phyloP scores from a whole-genome alignment of 2,797 vertebrate genomes.

The Tragopan temminckii region DNA sequence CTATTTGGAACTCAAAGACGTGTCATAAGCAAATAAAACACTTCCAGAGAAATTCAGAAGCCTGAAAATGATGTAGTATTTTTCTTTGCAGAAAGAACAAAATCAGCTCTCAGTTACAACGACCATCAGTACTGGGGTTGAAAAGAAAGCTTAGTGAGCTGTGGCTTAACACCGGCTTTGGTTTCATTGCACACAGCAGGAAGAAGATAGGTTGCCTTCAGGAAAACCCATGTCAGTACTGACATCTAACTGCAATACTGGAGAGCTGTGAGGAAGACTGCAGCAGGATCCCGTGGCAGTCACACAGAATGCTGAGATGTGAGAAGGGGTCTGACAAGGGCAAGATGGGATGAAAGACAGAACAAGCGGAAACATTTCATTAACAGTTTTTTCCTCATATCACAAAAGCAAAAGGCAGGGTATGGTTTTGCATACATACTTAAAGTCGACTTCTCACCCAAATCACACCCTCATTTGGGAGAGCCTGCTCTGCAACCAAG shows the following conservation, averaged over 20 bases:
- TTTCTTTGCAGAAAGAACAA: background rate
- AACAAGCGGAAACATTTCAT: background rate
- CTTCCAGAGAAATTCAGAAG: background rate
- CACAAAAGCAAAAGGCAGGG: background rate
- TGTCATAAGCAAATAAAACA: background rate
- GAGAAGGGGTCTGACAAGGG: background rate
- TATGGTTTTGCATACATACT: background rate
- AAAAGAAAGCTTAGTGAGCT: background rate
- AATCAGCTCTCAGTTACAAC: background rate
- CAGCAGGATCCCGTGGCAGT: rapidly evolving
- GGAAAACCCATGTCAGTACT: rapidly evolving
- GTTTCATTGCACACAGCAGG: rapidly evolving
- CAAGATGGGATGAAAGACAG: background rate
- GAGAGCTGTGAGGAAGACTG: background rate
- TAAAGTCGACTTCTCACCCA: background rate
- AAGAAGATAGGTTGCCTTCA: background rate
- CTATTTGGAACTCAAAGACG: background rate
- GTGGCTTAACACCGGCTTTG: background rate
- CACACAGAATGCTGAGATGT: background rate
- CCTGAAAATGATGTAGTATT: background rate
- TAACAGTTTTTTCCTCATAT: background rate
- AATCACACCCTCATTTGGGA: background rate
- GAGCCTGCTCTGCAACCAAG: background rate
- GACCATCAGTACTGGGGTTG: background rate
- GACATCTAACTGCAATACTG: background rate